Base-by-base conservation (phyloP, 2,888 invertebrate genomes). In the Morpho helenor region DNA sequence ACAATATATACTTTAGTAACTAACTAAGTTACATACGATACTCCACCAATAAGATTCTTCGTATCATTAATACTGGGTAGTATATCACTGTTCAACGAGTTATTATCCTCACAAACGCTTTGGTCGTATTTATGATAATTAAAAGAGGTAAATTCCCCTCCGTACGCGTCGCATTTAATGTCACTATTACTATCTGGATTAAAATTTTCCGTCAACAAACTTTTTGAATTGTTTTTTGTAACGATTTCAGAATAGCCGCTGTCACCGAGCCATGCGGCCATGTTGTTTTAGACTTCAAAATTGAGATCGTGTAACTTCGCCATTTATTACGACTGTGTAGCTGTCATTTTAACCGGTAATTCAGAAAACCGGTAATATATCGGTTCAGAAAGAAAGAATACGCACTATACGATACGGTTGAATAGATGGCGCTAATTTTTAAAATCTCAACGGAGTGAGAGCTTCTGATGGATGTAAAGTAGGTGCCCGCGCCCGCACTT, bases 231-330 rank as follows among this genome's bases (percentile, higher is more conserved):
- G 66, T 69, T 74, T 69, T 68, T 65, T 68, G 60, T 69, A 63
- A 66, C 62, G 60, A 66, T 77, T 74, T 71, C 56, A 62, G 61
- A 69, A 62, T 57, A 67, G 61, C 70, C 69, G 69, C 79, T 82
- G 77, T 82, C 82, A 82, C 68, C 70, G 67, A 73, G 73, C 84
- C 87, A 84, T 78, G 82, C 83, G 79, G 86, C 89, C 89, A 89
- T 88, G 75, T 84, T 81, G 71, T 75, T 72, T 68, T 66, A 48
- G 4, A 31, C 40, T 56, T 60, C 10, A 31, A 52, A 8, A 54
- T 53, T 57, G 52, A 52, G 43, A 43, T 9, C 44, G 45, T 60
- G 22, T 56, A 46, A 45, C 45, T 31, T 10, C 31, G 9, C 2
- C 7, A 7, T 56, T 10, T 39, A 52, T 47, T 23, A 48, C 9